Evolutionary conservation across 2,888 invertebrate genomes (phyloP).

Genomic region (Arge pagana): DNA sequence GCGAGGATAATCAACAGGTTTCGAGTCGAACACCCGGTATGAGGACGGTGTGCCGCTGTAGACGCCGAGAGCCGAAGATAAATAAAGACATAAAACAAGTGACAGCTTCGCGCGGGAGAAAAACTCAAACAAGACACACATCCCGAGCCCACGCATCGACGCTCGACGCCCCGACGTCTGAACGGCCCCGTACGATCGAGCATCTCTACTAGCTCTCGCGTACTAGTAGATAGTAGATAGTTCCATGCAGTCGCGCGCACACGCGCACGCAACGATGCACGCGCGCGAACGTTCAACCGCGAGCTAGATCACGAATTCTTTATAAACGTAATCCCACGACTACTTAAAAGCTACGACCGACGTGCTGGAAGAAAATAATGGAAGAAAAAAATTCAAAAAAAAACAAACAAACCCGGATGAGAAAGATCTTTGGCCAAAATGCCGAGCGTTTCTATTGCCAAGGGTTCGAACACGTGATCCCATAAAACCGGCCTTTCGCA

Average conservation of each 20-base stretch:
- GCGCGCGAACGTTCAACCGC: neutral
- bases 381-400: no score
- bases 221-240: no score
- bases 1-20: neutral
- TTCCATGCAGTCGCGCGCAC: neutral
- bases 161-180: conserved; percentile 6
- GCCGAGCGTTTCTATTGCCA: conserved; percentile 7
- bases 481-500: conserved; percentile 7
- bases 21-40: conserved; percentile 4
- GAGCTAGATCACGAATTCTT: conserved; percentile 5
- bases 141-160: conserved; percentile 20
- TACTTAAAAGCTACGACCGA: no score
- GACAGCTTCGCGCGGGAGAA: conserved; percentile 48
- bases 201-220: no score
- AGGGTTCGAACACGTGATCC: conserved; percentile 12
- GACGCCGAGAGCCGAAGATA: conserved; percentile 34
- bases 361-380: no score
- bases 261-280: neutral
- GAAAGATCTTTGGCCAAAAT: no score
- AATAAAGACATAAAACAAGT: conserved; percentile 49
- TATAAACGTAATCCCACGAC: no score
- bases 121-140: conserved; percentile 40
- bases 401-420: no score
- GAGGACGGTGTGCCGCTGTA: conserved; percentile 3
- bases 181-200: neutral